Base-by-base conservation (phyloP, 1,140 invertebrate genomes). In the Aleiodes sp. region DNA sequence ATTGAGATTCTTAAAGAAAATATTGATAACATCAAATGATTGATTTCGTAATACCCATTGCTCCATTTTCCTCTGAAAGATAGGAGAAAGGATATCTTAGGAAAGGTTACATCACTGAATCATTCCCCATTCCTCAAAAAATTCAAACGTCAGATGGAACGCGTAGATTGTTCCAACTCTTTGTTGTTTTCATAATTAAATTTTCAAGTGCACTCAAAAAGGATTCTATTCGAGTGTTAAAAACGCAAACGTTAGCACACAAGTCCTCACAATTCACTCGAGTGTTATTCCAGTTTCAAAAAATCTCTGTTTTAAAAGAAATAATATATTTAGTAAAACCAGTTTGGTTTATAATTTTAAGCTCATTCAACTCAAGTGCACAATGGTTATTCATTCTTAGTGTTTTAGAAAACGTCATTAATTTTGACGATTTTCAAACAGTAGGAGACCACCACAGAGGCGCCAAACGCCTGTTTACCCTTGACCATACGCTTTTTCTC, bases 371-470 rank as follows among this genome's bases (percentile, higher is more conserved):
- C 16, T 16, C 41, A 1, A 46, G 8, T 16, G 41, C 8, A 46
- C 19, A 46, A 46, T 46, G 19, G 41, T 46, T 1, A 16, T 4
- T 8, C 41, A 2, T 46, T n/a, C n/a, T n/a, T n/a, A n/a, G 4
- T n/a, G 41, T 46, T 46, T 46, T 46, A 46, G n/a, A n/a, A 46
- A 46, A 19, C 14, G 41, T 46, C 41, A 2, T 46, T 46, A 46
- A 46, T 46, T 46, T 19, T 19, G 14, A 46, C 41, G 10, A 46
- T 46, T 46, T 4, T 46, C 41, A 46, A 46, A 46, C 41, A 46
- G 2, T 19, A 46, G 1, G 10, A 46, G 41, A 46, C 41, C 39
- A 46, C 14, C 41, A 19, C n/a, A 16, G 7, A 4, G 41, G 12
- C 19, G 12, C 14, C 41, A 46, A n/a, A n/a, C 41, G 19, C 19